Evolutionary conservation across 1,140 invertebrate genomes (phyloP).

Genomic region (Cotesia glomerata): DNA sequence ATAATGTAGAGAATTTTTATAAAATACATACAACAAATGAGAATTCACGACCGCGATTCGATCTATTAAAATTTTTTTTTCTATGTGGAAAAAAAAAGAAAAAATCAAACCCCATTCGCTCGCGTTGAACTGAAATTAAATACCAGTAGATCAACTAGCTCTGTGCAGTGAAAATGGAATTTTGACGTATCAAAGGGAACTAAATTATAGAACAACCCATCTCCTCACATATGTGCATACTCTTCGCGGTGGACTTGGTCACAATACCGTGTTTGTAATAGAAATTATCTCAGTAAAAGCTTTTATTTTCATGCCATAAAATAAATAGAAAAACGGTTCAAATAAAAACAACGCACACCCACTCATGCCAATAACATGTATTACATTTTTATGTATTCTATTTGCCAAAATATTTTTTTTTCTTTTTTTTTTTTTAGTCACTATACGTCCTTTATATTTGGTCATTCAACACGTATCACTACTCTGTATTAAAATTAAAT

Average conservation of each 20-base stretch:
- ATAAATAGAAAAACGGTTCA: neutral
- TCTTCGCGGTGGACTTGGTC: neutral
- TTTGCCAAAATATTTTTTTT: too few relatives aligned
- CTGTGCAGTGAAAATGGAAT: conserved; percentile 26
- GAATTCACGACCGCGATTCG: too few relatives aligned
- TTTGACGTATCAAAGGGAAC: conserved; percentile 33
- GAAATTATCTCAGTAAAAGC: neutral
- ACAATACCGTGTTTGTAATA: neutral
- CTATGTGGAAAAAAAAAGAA: neutral
- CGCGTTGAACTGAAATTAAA: neutral
- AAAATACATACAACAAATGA: too few relatives aligned
- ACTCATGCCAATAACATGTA: too few relatives aligned
- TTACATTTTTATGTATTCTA: too few relatives aligned
- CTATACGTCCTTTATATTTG: too few relatives aligned
- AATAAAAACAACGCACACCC: too few relatives aligned
- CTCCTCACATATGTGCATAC: conserved; percentile 13
- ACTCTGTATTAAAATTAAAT: too few relatives aligned
- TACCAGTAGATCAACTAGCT: neutral
- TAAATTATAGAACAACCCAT: conserved; percentile 32
- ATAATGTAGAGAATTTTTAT: too few relatives aligned
- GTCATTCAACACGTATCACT: too few relatives aligned
- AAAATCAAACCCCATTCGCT: neutral
- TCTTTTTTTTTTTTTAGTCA: too few relatives aligned
- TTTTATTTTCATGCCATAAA: conserved; percentile 7
- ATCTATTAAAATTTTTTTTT: too few relatives aligned